phyloP scores from a whole-genome alignment of 2,888 invertebrate species.

The Iphiclides podalirius region DNA sequence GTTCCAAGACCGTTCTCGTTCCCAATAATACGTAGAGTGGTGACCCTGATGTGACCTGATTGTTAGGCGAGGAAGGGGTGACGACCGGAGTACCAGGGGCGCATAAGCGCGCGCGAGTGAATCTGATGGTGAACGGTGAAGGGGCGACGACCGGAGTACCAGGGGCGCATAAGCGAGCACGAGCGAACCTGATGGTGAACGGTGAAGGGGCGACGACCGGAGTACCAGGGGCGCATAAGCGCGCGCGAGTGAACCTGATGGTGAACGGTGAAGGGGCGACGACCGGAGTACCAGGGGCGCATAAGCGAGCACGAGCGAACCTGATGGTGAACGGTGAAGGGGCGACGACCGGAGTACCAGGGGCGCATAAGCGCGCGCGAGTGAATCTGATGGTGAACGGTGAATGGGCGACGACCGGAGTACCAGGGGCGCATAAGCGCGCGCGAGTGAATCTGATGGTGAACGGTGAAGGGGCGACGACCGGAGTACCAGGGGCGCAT shows the following conservation, averaged over 20 bases:
- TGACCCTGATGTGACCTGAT: no score
- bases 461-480: constrained; percentile 89
- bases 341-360: constrained; percentile 5
- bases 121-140: constrained; percentile 88
- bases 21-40: no score
- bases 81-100: constrained; percentile 3
- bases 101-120: neutral
- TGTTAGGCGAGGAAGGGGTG: no score
- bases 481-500: constrained; percentile 40
- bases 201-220: no score
- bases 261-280: constrained; percentile 89
- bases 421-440: constrained; percentile 1
- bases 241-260: constrained; percentile 66
- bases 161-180: no score
- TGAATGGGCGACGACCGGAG: constrained; percentile 83
- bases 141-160: constrained; percentile 81
- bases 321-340: no score
- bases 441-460: constrained; percentile 73
- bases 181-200: no score
- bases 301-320: no score
- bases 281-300: no score
- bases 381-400: constrained; percentile 86
- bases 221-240: constrained; percentile 3
- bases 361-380: neutral
- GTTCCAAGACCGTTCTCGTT: no score